Base-by-base conservation (phyloP, 2,888 invertebrate genomes). In the Spisula solida region DNA sequence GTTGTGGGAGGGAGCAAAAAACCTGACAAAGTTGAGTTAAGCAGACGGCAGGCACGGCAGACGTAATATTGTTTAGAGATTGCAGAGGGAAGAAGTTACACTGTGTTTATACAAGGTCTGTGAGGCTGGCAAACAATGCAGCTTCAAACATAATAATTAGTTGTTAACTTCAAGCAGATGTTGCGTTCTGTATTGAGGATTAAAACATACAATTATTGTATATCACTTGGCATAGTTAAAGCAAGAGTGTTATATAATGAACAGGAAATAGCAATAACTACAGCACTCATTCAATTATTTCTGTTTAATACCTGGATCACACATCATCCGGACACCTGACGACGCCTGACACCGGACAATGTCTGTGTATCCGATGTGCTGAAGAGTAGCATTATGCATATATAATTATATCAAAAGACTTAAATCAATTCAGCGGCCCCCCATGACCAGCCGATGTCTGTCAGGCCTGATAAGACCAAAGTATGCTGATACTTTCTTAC, bases 21-120 rank as follows among this genome's bases (percentile, higher is more conserved):
- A 12, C n/a, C 16, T 1, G 29, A 75, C 5, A 75, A 34, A 34
- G 75, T 75, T 31, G 34, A 75, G 34, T 31, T 18, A 75, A 75
- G 34, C 75, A 75, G 75, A 75, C 75, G 34, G 75, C 75, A 75
- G 75, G 18, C 60, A 75, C 75, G 34, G 75, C 75, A 75, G 75
- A 34, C 60, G 34, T 75, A 34, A 75, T 20, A 29, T n/a, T 87
- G 82, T 87, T 87, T 78, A 81, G 20, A 31, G 56, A 87, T 18
- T 41, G 56, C 34, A 47, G 82, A 55, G 78, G 20, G 47, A 87
- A 82, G 70, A 75, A 82, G 87, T 82, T 87, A 82, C 87, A 82
- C 55, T 51, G 31, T 87, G 82, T 87, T 87, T 87, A 87, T 34
- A 87, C 79, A 79, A 87, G 25, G 78, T 56, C 78, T 81, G 86